Evolutionary conservation across 2,113 vertebrate genomes (phyloP), one percentile per base, ranked within the genome.

Genomic region (Sinocyclocheilus anophthalmus): DNA sequence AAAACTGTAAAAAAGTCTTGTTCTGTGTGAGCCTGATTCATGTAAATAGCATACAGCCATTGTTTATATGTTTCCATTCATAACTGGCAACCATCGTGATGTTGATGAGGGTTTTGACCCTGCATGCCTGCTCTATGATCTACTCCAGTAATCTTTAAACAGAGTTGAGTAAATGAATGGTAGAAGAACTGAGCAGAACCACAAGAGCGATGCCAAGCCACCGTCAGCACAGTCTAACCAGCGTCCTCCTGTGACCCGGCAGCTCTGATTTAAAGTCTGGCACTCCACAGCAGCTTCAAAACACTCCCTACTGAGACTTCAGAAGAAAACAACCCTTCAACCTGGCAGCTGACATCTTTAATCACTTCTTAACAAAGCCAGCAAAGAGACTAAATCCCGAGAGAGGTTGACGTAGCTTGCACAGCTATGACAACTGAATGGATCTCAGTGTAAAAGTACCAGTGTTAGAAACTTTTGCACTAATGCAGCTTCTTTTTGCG

Each of bases 81-180:
- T 73, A 69, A 50, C 33, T 50, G 50, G 20, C 77, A 82, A 26
- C 22, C 61, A 85, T 30, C 2, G 45, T 73, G 1, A 26, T 65
- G 77, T 83, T 77, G 59, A 57, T 86, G 33, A 80, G n/a, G 10
- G 61, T 76, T 67, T 42, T 81, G 84, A 73, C 77, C 77, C 61
- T 42, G 26, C 37, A 61, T 72, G 76, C 13, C 16, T 55, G 72
- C 26, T 75, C 26, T 59, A 12, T 63, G 50, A 82, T 48, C 61
- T 14, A 53, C 22, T 82, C 42, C 30, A 53, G 77, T 85, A 78
- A 77, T 70, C 16, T 69, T 84, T 87, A 83, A 65, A 81, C 78
- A 87, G 65, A 48, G 65, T 20, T 16, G 69, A 69, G 82, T 85
- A 65, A 85, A 87, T 85, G 39, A 83, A 87, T 57, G 55, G 76